Evolutionary conservation across 2,888 invertebrate genomes (phyloP).

Genomic region (Cartodere bifasciata): DNA sequence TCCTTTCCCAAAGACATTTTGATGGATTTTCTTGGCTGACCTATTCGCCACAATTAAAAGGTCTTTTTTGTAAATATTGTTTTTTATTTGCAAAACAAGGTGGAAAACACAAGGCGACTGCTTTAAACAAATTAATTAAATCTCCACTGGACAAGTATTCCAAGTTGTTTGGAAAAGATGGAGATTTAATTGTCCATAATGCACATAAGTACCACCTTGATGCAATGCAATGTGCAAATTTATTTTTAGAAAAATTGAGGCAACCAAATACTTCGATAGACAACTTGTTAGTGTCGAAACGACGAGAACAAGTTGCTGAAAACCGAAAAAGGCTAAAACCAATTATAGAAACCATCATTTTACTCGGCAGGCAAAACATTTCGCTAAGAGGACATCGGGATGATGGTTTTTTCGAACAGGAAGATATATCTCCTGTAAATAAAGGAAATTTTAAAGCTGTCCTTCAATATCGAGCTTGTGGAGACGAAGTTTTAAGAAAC

Average conservation of each 20-base stretch:
- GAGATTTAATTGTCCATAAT: constrained; percentile 12
- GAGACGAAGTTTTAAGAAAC: constrained; percentile 16
- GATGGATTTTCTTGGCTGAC: constrained; percentile 12
- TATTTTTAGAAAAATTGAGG: constrained; percentile 6
- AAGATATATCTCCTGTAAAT: constrained; percentile 1
- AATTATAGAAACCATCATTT: constrained; percentile 9
- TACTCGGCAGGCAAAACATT: constrained; percentile 19
- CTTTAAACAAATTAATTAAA: constrained; percentile 14
- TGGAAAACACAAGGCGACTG: constrained; percentile 11
- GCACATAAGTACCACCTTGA: constrained; percentile 13
- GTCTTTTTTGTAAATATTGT: constrained; percentile 15
- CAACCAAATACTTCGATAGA: constrained; percentile 9
- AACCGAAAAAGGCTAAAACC: constrained; percentile 12
- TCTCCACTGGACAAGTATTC: constrained; percentile 14
- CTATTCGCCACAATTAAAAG: constrained; percentile 10
- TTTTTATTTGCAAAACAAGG: constrained; percentile 12
- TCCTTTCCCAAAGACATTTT: constrained; percentile 11
- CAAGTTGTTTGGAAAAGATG: constrained; percentile 15
- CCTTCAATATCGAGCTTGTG: constrained; percentile 16
- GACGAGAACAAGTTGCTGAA: constrained; percentile 13
- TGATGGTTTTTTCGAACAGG: constrained; percentile 11
- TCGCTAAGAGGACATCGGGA: constrained; percentile 18
- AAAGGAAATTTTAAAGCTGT: constrained; percentile 14
- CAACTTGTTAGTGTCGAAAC: constrained; percentile 9
- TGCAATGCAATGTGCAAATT: constrained; percentile 9